A percentile compares a stretch with the other conserved stretches of the same genome.
These are phyloP conservation scores for Chelonus insularis DNA, from an alignment of 1,140 invertebrate species.

Conservation along the genomic window DNA sequence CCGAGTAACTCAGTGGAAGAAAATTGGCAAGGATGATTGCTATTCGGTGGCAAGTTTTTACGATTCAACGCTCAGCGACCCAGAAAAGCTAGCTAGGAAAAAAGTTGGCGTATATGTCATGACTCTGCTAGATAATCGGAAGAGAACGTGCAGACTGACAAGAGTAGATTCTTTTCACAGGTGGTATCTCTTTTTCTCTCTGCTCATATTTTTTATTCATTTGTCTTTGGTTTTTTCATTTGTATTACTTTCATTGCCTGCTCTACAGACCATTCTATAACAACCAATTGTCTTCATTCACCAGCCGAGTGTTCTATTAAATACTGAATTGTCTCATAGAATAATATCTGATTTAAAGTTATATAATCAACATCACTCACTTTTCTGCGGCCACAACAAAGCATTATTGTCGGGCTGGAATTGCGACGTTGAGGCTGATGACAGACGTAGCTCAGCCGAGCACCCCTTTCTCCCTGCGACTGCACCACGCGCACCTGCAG, in stretches of 20 bases:
- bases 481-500: constrained; percentile 59
- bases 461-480: constrained; percentile 55
- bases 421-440: constrained; percentile 52
- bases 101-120: neutral
- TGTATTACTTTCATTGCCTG: too few relatives aligned
- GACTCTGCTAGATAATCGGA: neutral
- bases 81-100: neutral
- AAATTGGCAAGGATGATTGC: neutral
- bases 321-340: too few relatives aligned
- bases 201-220: too few relatives aligned
- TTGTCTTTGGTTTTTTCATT: too few relatives aligned
- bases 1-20: neutral
- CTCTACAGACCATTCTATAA: too few relatives aligned
- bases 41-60: neutral
- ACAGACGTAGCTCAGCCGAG: constrained; percentile 56
- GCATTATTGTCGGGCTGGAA: constrained; percentile 66
- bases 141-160: neutral
- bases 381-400: constrained; percentile 85
- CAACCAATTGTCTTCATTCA: neutral
- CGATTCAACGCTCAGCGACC: constrained; percentile 7
- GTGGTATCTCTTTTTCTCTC: neutral
- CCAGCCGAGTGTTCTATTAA: neutral
- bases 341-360: constrained; percentile 22
- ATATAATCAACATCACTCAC: constrained; percentile 54
- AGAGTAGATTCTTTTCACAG: neutral